These are phyloP conservation scores for Tipula confusa DNA, from an alignment of 2,888 invertebrate genomes.

Conservation along the genomic window DNA sequence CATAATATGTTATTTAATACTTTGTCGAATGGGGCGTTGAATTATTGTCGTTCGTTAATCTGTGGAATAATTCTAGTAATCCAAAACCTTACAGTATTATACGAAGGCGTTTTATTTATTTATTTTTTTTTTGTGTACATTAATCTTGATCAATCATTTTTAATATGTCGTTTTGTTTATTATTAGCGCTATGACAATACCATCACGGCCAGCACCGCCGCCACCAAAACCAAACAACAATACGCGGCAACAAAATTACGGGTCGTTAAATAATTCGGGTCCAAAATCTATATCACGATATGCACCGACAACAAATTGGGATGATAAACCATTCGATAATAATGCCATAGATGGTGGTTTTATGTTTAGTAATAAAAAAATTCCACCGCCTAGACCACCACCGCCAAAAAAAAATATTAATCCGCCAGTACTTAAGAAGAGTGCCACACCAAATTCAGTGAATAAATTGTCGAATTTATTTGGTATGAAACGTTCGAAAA, in stretches of 20 bases:
- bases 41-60: neutral
- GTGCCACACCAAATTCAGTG: constrained; percentile 40
- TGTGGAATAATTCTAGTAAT: neutral
- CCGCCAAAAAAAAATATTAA: constrained; percentile 42
- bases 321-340: constrained; percentile 44
- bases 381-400: constrained; percentile 48
- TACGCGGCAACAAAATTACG: constrained; percentile 32
- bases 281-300: constrained; percentile 43
- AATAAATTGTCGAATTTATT: constrained; percentile 47
- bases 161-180: neutral
- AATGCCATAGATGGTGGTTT: constrained; percentile 34
- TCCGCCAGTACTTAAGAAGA: constrained; percentile 34
- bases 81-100: neutral
- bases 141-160: neutral
- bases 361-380: constrained; percentile 40
- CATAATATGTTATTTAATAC: neutral
- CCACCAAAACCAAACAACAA: constrained; percentile 41
- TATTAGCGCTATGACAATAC: constrained; percentile 45
- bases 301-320: constrained; percentile 47
- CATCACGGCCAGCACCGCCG: constrained; percentile 48
- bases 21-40: neutral
- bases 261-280: constrained; percentile 45
- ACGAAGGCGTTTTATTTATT: neutral
- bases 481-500: constrained; percentile 35
- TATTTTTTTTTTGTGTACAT: too few species aligned